Evolutionary conservation across 2,888 invertebrate genomes (phyloP).

Genomic region (Ceriagrion tenellum): DNA sequence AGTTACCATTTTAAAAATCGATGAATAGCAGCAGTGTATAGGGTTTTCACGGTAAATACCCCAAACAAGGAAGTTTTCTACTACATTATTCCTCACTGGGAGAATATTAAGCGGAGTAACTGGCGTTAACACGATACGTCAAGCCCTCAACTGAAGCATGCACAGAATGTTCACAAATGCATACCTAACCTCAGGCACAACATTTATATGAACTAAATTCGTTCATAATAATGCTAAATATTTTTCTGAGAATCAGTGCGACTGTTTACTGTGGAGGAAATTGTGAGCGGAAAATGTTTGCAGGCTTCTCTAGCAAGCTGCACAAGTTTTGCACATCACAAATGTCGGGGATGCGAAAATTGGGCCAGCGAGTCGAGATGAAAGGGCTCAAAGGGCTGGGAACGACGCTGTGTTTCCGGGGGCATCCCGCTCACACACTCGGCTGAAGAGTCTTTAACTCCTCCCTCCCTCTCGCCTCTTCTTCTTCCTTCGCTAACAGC

Average conservation of each 20-base stretch:
- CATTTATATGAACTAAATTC: too few relatives aligned
- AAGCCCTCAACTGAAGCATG: too few relatives aligned
- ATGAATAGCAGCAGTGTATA: too few relatives aligned
- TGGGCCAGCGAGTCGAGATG: not conserved
- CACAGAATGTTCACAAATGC: too few relatives aligned
- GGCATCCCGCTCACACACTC: not conserved
- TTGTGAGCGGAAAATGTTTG: not conserved
- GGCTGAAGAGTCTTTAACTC: not conserved
- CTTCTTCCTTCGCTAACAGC: not conserved
- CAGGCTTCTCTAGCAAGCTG: not conserved
- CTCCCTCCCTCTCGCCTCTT: not conserved
- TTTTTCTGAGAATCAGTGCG: not conserved
- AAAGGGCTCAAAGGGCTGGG: not conserved
- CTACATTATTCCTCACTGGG: too few relatives aligned
- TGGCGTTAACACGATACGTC: too few relatives aligned
- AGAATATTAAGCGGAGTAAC: too few relatives aligned
- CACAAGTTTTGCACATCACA: not conserved
- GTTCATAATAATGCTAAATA: too few relatives aligned
- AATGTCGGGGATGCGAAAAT: not conserved
- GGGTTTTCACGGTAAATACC: too few relatives aligned
- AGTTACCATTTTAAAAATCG: too few relatives aligned
- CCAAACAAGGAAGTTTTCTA: too few relatives aligned
- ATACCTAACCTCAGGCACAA: too few relatives aligned
- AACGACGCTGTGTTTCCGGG: not conserved
- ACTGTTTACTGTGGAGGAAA: not conserved